Base-by-base conservation (phyloP, 1,140 invertebrate species). In the Camponotus vicinus region DNA sequence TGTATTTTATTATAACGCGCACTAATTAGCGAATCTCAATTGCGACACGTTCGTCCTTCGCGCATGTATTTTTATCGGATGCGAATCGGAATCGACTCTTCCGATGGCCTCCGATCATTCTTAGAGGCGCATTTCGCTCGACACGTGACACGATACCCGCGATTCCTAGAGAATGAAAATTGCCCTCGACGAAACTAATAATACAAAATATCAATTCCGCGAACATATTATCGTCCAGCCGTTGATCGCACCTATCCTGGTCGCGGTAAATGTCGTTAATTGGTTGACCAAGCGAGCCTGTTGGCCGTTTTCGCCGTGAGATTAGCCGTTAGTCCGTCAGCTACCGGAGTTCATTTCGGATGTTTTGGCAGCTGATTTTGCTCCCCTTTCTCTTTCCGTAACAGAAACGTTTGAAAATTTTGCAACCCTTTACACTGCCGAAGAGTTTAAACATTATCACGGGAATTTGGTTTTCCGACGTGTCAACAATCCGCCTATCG, bases 331-430 rank as follows among this genome's bases (percentile, higher is more conserved):
- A n/a, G 86, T 85, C 55, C 49, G 76, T 88, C 75, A 87, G 89
- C 87, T 88, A 76, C 86, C 92, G 92, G 86, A 92, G 87, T 85
- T 87, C 80, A 85, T 80, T 64, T 91, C 75, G 64, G 89, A 87
- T 89, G 89, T 92, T 92, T 90, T 92, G 92, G 91, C 86, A 92
- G 90, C 91, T 92, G 90, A 92, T 90, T 87, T 90, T 79, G 85
- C 75, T 76, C 70, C 69, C 69, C 34, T 83, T 75, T 83, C 79
- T 73, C 27, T 27, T 66, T 66, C 9, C 32, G 37, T 77, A 59
- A 67, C 73, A 76, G 45, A 80, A 78, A 73, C 76, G 71, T 86
- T 63, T 59, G n/a, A 15, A 80, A 76, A 67, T 61, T 83, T 57
- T 34, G 18, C 45, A 8, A 49, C 1, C 42, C 7, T 18, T 40